A percentile compares a stretch with the other conserved stretches of the same genome.
phyloP scores from a whole-genome alignment of 2,888 invertebrate genomes.

The Pristionchus exspectatus region DNA sequence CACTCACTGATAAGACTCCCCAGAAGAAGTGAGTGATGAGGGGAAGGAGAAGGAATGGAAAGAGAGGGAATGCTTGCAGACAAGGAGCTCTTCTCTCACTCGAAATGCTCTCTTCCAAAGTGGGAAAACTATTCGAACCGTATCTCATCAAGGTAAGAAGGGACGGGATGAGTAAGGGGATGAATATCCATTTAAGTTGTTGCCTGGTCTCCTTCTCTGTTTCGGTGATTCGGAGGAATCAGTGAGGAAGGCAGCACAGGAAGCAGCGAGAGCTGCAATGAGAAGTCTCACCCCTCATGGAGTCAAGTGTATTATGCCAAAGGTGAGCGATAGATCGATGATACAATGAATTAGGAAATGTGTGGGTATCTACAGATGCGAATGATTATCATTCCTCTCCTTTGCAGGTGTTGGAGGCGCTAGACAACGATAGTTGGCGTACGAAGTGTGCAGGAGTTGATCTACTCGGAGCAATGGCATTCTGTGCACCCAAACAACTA shows the following conservation, averaged over 20 bases:
- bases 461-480: conserved; percentile 90
- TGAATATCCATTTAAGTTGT: conserved; percentile 81
- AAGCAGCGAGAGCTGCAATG: conserved; percentile 89
- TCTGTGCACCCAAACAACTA: conserved; percentile 97
- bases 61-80: conserved; percentile 63
- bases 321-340: conserved; percentile 81
- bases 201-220: conserved; percentile 94
- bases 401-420: conserved; percentile 86
- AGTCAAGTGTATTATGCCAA: conserved; percentile 95
- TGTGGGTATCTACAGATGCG: background rate
- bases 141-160: conserved; percentile 89
- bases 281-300: conserved; percentile 95
- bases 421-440: conserved; percentile 98
- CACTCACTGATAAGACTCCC: conserved; percentile 49
- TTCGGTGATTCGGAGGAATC: conserved; percentile 95
- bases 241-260: conserved; percentile 94
- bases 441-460: conserved; percentile 86
- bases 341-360: background rate
- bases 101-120: conserved; percentile 91
- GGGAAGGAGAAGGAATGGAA: background rate
- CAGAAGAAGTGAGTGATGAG: conserved; percentile 44
- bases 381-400: background rate
- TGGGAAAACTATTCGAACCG: conserved; percentile 97
- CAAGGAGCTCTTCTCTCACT: conserved; percentile 94
- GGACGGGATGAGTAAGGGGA: background rate